phyloP scores from a whole-genome alignment of 2,113 vertebrate genomes.

The Peucedramus taeniatus region DNA sequence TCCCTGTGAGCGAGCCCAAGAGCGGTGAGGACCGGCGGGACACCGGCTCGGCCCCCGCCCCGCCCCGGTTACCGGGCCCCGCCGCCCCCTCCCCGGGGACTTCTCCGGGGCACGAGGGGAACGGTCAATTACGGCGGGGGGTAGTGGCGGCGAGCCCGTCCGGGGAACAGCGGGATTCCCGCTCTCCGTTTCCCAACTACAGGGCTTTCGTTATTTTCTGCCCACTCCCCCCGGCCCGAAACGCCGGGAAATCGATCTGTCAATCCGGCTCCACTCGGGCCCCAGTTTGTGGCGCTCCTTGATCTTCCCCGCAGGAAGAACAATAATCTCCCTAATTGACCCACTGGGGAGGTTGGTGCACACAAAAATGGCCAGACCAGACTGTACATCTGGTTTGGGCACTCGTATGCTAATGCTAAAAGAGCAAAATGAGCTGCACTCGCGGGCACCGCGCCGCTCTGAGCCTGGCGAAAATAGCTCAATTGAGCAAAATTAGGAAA shows the following conservation, averaged over 20 bases:
- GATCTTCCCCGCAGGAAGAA: slow-evolving; percentile 97
- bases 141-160: not conserved
- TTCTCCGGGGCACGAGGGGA: not conserved
- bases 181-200: slow-evolving; percentile 67
- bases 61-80: not conserved
- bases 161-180: slow-evolving; percentile 57
- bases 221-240: slow-evolving; percentile 39
- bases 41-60: not conserved
- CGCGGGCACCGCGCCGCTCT: slow-evolving; percentile 1
- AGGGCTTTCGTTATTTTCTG: slow-evolving; percentile 62
- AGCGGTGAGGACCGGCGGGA: not conserved
- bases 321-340: slow-evolving; percentile 99
- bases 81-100: not conserved
- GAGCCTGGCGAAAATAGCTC: slow-evolving; percentile 14
- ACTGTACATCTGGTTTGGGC: slow-evolving; percentile 89
- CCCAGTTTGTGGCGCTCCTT: slow-evolving; percentile 80
- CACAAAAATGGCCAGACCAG: slow-evolving; percentile 79
- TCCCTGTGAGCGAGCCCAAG: slow-evolving; percentile 67
- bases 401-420: slow-evolving; percentile 84
- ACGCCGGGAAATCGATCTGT: slow-evolving; percentile 87
- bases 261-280: slow-evolving; percentile 89
- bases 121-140: not conserved
- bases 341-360: slow-evolving; percentile 94
- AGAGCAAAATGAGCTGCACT: slow-evolving; percentile 57
- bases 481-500: not conserved